These are phyloP conservation scores for Oreochromis mossambicus DNA, from an alignment of 2,797 vertebrate genomes.

Conservation along the genomic window DNA sequence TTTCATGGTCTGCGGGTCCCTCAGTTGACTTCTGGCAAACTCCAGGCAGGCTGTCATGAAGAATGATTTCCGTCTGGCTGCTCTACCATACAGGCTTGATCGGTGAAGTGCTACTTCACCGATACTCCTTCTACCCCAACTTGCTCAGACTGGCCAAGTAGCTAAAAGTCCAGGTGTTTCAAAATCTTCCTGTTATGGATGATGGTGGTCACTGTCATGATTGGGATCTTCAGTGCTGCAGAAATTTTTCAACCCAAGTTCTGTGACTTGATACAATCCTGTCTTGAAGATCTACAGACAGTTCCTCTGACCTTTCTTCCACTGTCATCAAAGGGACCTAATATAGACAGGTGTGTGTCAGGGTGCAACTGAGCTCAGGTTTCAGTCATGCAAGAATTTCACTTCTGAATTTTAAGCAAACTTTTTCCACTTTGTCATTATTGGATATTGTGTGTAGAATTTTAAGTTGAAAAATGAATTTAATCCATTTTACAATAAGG, in stretches of 20 bases:
- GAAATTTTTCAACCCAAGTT: background rate
- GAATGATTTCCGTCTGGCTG: background rate
- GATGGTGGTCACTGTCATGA: background rate
- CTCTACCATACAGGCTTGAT: background rate
- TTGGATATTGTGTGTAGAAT: background rate
- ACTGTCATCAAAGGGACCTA: background rate
- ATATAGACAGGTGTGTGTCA: background rate
- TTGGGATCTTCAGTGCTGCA: background rate
- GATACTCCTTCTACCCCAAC: background rate
- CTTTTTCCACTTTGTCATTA: background rate
- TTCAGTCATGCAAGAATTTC: background rate
- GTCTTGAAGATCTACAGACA: background rate
- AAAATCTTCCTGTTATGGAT: background rate
- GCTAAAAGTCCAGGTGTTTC: background rate
- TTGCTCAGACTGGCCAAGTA: background rate
- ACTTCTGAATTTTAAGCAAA: background rate
- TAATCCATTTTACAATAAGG: background rate
- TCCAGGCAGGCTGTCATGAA: background rate
- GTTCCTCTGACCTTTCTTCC: background rate
- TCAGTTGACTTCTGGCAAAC: background rate
- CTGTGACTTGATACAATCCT: background rate
- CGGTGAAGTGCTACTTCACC: background rate
- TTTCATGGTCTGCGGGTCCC: background rate
- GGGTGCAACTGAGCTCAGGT: background rate
- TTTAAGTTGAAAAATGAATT: background rate